phyloP scores from a whole-genome alignment of 2,888 invertebrate species.

The Oligia strigilis region DNA sequence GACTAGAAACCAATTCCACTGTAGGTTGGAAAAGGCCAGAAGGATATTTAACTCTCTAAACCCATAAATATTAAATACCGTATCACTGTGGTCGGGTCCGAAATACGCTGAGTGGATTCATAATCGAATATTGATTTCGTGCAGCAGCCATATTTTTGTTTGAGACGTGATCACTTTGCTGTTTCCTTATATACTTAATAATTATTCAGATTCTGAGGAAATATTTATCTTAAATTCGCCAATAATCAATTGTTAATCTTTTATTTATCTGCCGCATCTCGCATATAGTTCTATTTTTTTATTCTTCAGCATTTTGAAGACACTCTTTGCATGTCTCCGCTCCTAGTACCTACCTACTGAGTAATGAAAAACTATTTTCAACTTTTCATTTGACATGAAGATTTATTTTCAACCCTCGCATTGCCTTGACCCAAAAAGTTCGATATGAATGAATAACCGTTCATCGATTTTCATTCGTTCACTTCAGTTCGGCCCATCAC shows the following conservation, averaged over 20 bases:
- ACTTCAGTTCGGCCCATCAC: conserved; percentile 16
- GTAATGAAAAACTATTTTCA: conserved; percentile 7
- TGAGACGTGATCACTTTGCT: conserved; percentile 14
- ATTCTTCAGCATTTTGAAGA: neutral
- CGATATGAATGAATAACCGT: conserved; percentile 41
- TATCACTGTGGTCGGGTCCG: conserved; percentile 9
- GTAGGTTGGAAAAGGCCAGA: conserved; percentile 19
- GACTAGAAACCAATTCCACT: conserved; percentile 17
- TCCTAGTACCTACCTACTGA: neutral
- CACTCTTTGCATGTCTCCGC: neutral
- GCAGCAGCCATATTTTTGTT: conserved; percentile 43
- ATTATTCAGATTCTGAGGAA: conserved; percentile 3
- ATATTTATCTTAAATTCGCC: too few species aligned
- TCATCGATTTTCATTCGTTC: conserved; percentile 51
- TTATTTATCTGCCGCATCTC: neutral
- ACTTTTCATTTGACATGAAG: neutral
- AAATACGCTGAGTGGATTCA: conserved; percentile 38
- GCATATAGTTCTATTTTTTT: neutral
- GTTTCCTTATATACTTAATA: conserved; percentile 11
- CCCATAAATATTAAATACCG: conserved; percentile 51
- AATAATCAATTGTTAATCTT: too few species aligned
- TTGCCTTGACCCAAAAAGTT: conserved; percentile 34
- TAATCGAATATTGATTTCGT: conserved; percentile 61
- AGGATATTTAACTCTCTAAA: conserved; percentile 43
- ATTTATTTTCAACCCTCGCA: conserved; percentile 18